These are phyloP conservation scores for Caenorhabditis sulstoni DNA, from an alignment of 2,888 invertebrate species.

Conservation along the genomic window DNA sequence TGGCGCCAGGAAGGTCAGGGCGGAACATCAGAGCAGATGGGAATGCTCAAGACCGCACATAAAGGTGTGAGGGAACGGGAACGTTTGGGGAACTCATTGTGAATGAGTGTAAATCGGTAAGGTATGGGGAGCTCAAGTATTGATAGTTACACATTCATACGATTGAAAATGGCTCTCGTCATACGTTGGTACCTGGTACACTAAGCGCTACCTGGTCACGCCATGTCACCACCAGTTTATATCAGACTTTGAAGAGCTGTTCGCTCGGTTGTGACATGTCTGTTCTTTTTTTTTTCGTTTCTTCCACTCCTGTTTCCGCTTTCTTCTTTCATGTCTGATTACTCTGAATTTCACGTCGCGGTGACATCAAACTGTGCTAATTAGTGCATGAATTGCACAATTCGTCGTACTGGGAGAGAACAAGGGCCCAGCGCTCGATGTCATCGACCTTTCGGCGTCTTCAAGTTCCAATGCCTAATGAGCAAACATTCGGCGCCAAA, in stretches of 20 bases:
- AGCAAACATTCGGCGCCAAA: slow-evolving; percentile 27
- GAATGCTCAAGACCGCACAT: not conserved
- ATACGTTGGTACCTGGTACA: slow-evolving; percentile 2
- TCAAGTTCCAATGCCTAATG: slow-evolving; percentile 31
- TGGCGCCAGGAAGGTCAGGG: slow-evolving; percentile 15
- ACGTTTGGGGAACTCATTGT: slow-evolving; percentile 3
- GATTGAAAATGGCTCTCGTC: not conserved
- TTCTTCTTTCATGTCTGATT: slow-evolving; percentile 1
- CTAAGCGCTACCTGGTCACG: not conserved
- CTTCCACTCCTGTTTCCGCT: no score
- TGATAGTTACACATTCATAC: slow-evolving; percentile 17
- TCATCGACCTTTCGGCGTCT: slow-evolving; percentile 27
- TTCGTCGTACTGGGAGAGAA: not conserved
- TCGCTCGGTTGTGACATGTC: no score
- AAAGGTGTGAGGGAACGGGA: not conserved
- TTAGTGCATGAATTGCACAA: slow-evolving; percentile 27
- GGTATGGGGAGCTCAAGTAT: not conserved
- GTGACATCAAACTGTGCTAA: slow-evolving; percentile 16
- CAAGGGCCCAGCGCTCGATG: not conserved
- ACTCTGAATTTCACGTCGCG: slow-evolving; percentile 7
- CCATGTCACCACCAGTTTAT: slow-evolving; percentile 19
- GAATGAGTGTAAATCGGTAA: slow-evolving; percentile 9
- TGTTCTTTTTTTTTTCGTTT: not conserved
- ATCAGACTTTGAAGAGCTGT: slow-evolving; percentile 5
- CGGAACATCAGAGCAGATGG: not conserved